Evolutionary conservation across 2,113 vertebrate species (phyloP).

Genomic region (Piprites chloris): DNA sequence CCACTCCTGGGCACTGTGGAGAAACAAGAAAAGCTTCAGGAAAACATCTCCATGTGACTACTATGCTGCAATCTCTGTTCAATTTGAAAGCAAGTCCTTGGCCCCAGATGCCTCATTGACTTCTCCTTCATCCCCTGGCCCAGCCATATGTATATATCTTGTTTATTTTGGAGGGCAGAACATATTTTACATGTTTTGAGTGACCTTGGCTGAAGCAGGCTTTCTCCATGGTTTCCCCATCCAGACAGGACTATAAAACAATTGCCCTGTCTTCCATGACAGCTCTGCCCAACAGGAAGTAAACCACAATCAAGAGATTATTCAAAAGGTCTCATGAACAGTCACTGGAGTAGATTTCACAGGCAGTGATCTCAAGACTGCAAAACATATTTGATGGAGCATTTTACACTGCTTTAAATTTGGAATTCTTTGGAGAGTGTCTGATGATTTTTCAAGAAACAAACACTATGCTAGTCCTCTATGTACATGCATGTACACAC

Average conservation of each 20-base stretch:
- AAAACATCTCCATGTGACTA: not conserved
- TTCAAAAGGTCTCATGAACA: conserved; percentile 18
- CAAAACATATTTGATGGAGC: conserved; percentile 64
- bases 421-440: conserved; percentile 33
- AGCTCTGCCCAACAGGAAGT: not conserved
- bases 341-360: conserved; percentile 8
- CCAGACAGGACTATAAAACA: conserved; percentile 30
- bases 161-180: not conserved
- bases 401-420: conserved; percentile 57
- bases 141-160: not conserved
- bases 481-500: not conserved
- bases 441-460: conserved; percentile 42
- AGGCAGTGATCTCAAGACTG: not conserved
- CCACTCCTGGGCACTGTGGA: not conserved
- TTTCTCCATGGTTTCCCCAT: not conserved
- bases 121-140: not conserved
- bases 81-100: not conserved
- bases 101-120: not conserved
- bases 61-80: not conserved
- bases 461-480: not conserved
- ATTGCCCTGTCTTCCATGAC: not conserved
- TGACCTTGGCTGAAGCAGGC: not conserved
- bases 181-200: not conserved
- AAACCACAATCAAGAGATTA: conserved; percentile 21
- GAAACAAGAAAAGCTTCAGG: not conserved